These are phyloP conservation scores for Bombus vancouverensis DNA, from an alignment of 1,140 invertebrate genomes.

Conservation along the genomic window DNA sequence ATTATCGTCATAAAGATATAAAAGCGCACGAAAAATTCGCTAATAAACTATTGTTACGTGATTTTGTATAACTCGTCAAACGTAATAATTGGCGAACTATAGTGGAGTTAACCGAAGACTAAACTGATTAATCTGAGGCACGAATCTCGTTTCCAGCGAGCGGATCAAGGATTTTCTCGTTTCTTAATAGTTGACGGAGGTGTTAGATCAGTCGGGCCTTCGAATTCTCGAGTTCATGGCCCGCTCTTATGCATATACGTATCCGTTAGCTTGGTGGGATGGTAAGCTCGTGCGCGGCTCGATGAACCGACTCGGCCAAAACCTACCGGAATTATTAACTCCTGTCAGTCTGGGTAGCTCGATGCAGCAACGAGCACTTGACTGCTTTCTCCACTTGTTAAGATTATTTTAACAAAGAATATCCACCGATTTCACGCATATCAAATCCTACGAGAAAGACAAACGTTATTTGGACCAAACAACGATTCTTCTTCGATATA, in stretches of 20 bases:
- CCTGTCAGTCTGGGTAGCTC: constrained; percentile 46
- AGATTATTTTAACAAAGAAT: neutral
- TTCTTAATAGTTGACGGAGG: neutral
- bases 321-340: constrained; percentile 51
- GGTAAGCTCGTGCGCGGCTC: constrained; percentile 47
- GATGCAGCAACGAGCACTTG: constrained; percentile 47
- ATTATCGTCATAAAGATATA: no score
- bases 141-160: neutral
- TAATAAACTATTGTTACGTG: no score
- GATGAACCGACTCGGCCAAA: constrained; percentile 52
- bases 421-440: neutral
- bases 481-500: neutral
- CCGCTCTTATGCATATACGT: constrained; percentile 16
- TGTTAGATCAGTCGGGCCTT: neutral
- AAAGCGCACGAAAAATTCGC: no score
- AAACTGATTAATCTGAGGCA: neutral
- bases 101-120: no score
- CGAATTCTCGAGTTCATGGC: constrained; percentile 46
- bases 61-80: no score
- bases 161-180: constrained; percentile 6
- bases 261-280: constrained; percentile 18
- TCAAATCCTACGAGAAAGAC: neutral
- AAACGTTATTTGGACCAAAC: neutral
- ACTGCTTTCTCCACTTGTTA: constrained; percentile 20
- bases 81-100: no score